Base-by-base conservation (phyloP, 1,140 invertebrate genomes). In the Bombus balteatus region DNA sequence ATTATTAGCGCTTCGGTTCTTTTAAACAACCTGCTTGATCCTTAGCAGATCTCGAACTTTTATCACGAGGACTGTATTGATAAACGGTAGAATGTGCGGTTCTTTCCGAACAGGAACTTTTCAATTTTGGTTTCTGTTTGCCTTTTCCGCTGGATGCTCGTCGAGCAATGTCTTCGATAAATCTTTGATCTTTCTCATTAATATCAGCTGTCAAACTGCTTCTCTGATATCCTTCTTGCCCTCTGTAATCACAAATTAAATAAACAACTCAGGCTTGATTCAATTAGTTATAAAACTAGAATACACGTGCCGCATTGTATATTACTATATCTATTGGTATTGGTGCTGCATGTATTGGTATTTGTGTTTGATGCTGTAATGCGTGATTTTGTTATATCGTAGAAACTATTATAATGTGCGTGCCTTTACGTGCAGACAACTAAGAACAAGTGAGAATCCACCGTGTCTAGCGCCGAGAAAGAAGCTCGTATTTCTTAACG, bases 171-270 rank as follows among this genome's bases (percentile, higher is more conserved):
- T 90, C 84, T 18, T 91, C 89, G 34, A 91, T 87, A 57, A 25
- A 79, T n/a, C 28, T 84, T 59, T 88, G 73, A 72, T 91, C 90
- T n/a, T 73, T 91, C 13, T 91, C 87, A 22, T 73, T 91, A 37
- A 91, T 82, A 9, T 68, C 65, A 8, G n/a, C 41, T 9, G n/a
- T 4, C 41, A 71, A 34, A 53, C 13, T 59, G 1, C 3, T 53
- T 32, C 34, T 78, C 28, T 39, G 41, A 43, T 57, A 39, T 25
- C 73, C 84, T 5, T 88, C 81, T n/a, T 74, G 47, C 10, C 78
- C 77, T 15, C 78, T 91, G 39, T 25, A 76, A 85, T 66, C 70
- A 53, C 5, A 5, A 80, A 43, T n/a, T 65, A 34, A 9, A 10
- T 43, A 76, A 65, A 34, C 12, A 9, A 59, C 62, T 53, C 47